Base-by-base conservation (phyloP, 2,888 invertebrate species). In the Polymixis lichenea region DNA sequence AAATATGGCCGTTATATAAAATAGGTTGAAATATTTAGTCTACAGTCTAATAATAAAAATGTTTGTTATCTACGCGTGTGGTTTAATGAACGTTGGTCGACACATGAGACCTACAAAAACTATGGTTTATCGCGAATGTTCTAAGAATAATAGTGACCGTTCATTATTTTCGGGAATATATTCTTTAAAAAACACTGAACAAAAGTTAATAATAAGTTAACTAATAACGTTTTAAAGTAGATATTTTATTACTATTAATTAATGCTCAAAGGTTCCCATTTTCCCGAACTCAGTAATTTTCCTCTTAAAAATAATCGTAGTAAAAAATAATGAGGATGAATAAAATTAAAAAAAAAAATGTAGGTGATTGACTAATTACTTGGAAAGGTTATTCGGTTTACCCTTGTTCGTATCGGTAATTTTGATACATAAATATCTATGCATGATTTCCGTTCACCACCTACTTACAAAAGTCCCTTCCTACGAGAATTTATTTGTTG, bases 41-140 rank as follows among this genome's bases (percentile, higher is more conserved):
- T 65, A 38, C 32, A 19, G 13, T 49, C 46, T 64, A 55, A 55
- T 58, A 58, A 67, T 67, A 75, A 43, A 25, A 75, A 64, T 64
- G 58, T 58, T 64, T 17, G 25, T 25, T 17, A 82, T 51, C 79
- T 15, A 58, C 78, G 83, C 79, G 58, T 79, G 79, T 82, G 79
- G 79, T 69, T 38, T 53, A 13, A 53, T 46, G 9, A 43, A 25
- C 15, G n/a, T 60, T 65, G 28, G 32, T 22, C 51, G 28, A 58
- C 19, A 49, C 7, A 73, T 17, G 28, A 53, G n/a, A 38, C 2
- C 8, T 32, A 53, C 4, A 51, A 67, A 77, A 49, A 38, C 1
- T 13, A 19, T 22, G 8, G n/a, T n/a, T 65, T 61, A 60, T 81
- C 19, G 58, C 64, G 6, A 53, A 78, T 61, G 19, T 43, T 56